phyloP scores from a whole-genome alignment of 2,113 vertebrate species.

The Odocoileus virginianus region DNA sequence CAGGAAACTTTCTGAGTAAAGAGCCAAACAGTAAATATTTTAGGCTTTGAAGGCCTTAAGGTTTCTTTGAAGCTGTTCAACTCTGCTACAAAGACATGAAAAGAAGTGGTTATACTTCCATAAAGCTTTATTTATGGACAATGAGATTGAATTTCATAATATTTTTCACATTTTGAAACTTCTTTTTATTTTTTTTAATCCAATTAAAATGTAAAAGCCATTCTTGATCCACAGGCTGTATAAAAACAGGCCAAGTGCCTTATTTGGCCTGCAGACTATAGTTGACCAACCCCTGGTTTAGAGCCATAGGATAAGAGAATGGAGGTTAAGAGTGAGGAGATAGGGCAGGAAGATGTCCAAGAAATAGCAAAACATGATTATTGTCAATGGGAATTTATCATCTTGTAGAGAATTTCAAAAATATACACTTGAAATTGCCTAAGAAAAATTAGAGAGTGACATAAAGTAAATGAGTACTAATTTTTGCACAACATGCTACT shows the following conservation, averaged over 20 bases:
- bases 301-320: neutral
- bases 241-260: neutral
- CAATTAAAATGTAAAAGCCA: neutral
- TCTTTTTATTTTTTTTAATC: neutral
- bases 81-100: neutral
- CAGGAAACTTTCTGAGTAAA: slow-evolving; percentile 7
- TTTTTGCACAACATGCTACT: neutral
- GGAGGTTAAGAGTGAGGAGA: neutral
- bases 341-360: neutral
- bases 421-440: neutral
- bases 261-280: neutral
- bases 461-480: neutral
- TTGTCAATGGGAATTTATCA: neutral
- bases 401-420: slow-evolving; percentile 23
- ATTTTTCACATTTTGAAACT: neutral
- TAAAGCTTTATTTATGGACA: neutral
- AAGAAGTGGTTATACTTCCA: neutral
- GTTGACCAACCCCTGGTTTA: neutral
- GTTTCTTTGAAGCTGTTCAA: neutral
- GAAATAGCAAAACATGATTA: slow-evolving; percentile 6
- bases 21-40: neutral
- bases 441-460: neutral
- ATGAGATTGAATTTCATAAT: neutral
- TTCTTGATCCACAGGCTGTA: neutral
- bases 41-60: neutral